Base-by-base conservation (phyloP, 2,113 vertebrate species). In the Anolis carolinensis region DNA sequence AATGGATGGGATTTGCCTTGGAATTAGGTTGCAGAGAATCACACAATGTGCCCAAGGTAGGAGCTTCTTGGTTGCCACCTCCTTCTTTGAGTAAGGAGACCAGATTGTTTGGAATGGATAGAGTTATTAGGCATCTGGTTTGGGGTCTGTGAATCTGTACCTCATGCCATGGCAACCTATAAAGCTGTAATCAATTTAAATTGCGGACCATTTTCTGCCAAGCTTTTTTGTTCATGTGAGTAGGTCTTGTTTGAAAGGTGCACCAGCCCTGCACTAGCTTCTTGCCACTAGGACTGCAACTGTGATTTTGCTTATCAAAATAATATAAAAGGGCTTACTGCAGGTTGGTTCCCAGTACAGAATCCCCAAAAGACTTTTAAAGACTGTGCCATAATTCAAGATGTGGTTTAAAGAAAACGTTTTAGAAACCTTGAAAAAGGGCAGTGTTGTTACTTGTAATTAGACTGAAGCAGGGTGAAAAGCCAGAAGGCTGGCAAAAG, bases 391-490 rank as follows among this genome's bases (percentile, higher is more conserved):
- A 76, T 91, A 92, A 92, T 50, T 50, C 77, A 48, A 39, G n/a
- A 36, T 81, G 75, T 0, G 44, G 87, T 83, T 82, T 92, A 87
- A 91, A 90, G 65, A 82, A 93, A 91, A 70, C 68, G 39, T 55
- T 91, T 94, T 93, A 80, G 82, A 32, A 20, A 81, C 67, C 32
- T 70, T 86, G 48, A 65, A 75, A 48, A 65, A 85, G 1, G 13
- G 67, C 86, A 34, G 83, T 87, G 91, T 79, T 89, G 77, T 79
- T 86, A 85, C 20, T 50, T 87, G 83, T 91, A 92, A 86, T 92
- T 90, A 78, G 71, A 82, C 89, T 83, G 34, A 76, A 80, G 83
- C 68, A 32, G 91, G 89, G 16, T 74, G 52, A 92, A 90, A 90
- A 88, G 27, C 32, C 5, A 87, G 84, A 62, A 90, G 55, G 67